These are phyloP conservation scores for Drosophila navojoa DNA, from an alignment of 1,140 invertebrate genomes.

Conservation along the genomic window DNA sequence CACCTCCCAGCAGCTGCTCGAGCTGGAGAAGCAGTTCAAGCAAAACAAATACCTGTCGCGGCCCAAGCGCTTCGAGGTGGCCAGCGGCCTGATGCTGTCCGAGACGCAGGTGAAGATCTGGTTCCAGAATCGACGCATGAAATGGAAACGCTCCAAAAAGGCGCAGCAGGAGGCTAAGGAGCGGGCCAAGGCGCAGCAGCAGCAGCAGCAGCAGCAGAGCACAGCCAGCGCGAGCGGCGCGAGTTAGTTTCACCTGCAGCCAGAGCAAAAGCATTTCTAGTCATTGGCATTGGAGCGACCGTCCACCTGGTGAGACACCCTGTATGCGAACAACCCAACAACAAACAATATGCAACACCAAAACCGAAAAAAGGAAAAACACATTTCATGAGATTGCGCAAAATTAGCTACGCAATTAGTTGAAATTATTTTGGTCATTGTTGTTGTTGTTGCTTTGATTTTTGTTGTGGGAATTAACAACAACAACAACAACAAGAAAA, in stretches of 20 bases:
- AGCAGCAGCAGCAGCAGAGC: constrained; percentile 64
- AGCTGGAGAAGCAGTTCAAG: constrained; percentile 98
- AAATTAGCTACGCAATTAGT: constrained; percentile 68
- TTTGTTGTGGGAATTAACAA: constrained; percentile 49
- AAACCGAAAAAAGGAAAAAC: neutral
- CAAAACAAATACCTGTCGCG: constrained; percentile 99
- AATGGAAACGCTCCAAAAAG: constrained; percentile 97
- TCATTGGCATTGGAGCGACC: constrained; percentile 60
- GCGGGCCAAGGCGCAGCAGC: constrained; percentile 75
- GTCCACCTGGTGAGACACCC: constrained; percentile 62
- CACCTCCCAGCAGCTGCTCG: constrained; percentile 98
- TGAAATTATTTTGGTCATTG: constrained; percentile 55
- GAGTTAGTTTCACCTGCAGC: constrained; percentile 52
- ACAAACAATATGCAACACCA: neutral
- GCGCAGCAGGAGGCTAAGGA: constrained; percentile 90
- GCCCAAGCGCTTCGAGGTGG: constrained; percentile 99
- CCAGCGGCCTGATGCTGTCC: constrained; percentile 97
- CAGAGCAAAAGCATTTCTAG: constrained; percentile 43
- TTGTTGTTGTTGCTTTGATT: constrained; percentile 39
- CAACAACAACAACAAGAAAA: constrained; percentile 36
- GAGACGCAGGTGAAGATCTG: constrained; percentile 99
- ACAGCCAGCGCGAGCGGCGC: constrained; percentile 21
- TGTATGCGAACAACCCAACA: constrained; percentile 39
- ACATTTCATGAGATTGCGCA: constrained; percentile 52
- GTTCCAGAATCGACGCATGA: constrained; percentile 98